A percentile compares a stretch with the other conserved stretches of the same genome.
phyloP scores from a whole-genome alignment of 2,797 vertebrate species.

The Peromyscus melanophrys region DNA sequence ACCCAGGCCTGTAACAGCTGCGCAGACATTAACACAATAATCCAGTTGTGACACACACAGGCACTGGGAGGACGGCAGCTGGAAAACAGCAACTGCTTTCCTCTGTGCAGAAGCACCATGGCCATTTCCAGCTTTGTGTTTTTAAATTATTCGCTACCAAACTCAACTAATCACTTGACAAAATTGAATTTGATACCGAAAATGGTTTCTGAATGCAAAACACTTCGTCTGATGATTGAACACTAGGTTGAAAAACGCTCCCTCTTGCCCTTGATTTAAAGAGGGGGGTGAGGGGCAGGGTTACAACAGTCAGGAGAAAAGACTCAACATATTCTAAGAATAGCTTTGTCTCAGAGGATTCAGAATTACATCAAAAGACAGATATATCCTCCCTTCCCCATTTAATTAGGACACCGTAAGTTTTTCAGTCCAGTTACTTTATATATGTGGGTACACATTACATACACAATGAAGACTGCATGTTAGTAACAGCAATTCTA shows the following conservation, averaged over 20 bases:
- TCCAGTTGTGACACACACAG: neutral
- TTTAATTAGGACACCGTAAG: slow-evolving; percentile 71
- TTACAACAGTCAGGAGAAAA: slow-evolving; percentile 77
- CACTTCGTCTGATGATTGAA: slow-evolving; percentile 76
- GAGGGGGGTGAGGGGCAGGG: neutral
- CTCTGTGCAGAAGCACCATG: slow-evolving; percentile 16
- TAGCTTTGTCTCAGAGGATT: slow-evolving; percentile 79
- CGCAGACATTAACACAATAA: slow-evolving; percentile 54
- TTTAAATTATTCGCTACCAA: slow-evolving; percentile 81
- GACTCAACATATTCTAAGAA: slow-evolving; percentile 81
- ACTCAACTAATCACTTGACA: slow-evolving; percentile 83
- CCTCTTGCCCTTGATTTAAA: slow-evolving; percentile 65
- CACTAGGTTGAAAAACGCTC: slow-evolving; percentile 68
- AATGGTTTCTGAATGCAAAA: slow-evolving; percentile 84
- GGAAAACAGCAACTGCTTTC: slow-evolving; percentile 55
- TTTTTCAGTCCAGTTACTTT: slow-evolving; percentile 65
- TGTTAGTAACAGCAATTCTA: slow-evolving; percentile 26
- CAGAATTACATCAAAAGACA: slow-evolving; percentile 62
- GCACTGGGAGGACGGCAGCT: slow-evolving; percentile 16
- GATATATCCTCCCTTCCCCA: neutral
- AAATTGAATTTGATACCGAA: slow-evolving; percentile 82
- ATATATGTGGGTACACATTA: slow-evolving; percentile 52
- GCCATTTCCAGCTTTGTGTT: slow-evolving; percentile 72
- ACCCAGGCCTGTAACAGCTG: slow-evolving; percentile 60
- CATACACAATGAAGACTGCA: slow-evolving; percentile 65